phyloP scores from a whole-genome alignment of 1,140 invertebrate genomes.

The Drosophila sp. region DNA sequence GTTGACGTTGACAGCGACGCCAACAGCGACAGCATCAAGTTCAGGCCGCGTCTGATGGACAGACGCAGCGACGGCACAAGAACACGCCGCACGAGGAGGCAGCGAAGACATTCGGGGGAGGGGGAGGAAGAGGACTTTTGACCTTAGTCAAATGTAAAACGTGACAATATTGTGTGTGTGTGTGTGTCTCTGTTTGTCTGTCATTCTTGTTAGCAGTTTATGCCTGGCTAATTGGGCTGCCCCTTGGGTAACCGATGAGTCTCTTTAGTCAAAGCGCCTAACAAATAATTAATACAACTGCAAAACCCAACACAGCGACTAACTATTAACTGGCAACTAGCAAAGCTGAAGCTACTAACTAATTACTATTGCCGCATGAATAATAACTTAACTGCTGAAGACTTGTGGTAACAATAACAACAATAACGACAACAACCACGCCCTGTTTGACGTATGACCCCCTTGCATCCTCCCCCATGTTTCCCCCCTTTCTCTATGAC shows the following conservation, averaged over 20 bases:
- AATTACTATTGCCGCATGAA: slow-evolving; percentile 58
- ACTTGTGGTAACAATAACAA: not conserved
- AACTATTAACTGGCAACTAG: slow-evolving; percentile 11
- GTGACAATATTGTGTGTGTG: slow-evolving; percentile 56
- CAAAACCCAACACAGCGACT: slow-evolving; percentile 27
- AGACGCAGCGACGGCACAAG: slow-evolving; percentile 2
- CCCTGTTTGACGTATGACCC: slow-evolving; percentile 25
- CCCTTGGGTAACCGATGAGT: slow-evolving; percentile 12
- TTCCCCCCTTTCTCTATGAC: not conserved
- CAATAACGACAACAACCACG: not conserved
- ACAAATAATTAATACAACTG: slow-evolving; percentile 65
- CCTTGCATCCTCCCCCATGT: not conserved
- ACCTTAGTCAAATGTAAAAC: slow-evolving; percentile 79
- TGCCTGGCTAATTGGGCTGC: slow-evolving; percentile 24
- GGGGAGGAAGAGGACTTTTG: slow-evolving; percentile 55
- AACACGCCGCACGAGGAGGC: not conserved
- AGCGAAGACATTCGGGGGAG: not conserved
- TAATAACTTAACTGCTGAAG: slow-evolving; percentile 21
- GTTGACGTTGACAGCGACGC: slow-evolving; percentile 16
- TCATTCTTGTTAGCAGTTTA: slow-evolving; percentile 38
- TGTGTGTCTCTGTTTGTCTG: slow-evolving; percentile 24
- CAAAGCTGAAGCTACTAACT: slow-evolving; percentile 58
- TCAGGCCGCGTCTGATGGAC: slow-evolving; percentile 57
- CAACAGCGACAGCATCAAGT: slow-evolving; percentile 75
- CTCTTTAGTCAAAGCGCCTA: slow-evolving; percentile 6